Conservation (phyloP, 2,113 vertebrate genomes). For the Marmota flaviventris region DNA sequence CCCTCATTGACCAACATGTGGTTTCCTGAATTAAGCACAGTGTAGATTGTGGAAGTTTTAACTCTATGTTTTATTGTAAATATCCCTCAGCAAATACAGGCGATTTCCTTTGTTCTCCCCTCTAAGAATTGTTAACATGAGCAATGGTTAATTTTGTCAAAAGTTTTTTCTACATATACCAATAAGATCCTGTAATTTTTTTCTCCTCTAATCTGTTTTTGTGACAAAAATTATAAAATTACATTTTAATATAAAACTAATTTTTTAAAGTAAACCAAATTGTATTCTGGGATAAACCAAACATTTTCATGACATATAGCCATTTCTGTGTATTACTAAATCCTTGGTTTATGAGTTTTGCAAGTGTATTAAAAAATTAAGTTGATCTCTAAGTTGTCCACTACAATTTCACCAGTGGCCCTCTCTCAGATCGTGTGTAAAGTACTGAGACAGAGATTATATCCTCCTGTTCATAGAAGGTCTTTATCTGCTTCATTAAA, state of each 20-base stretch:
- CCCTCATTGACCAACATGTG: fast-evolving
- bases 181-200: background rate
- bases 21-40: too few relatives aligned
- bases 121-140: background rate
- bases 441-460: background rate
- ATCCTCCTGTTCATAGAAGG: too few relatives aligned
- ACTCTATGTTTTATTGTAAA: background rate
- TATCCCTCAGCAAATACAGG: background rate
- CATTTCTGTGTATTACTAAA: background rate
- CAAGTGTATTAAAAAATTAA: background rate
- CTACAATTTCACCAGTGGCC: background rate
- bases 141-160: background rate
- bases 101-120: background rate
- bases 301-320: background rate
- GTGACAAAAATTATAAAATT: background rate
- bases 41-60: background rate
- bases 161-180: background rate
- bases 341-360: constrained; percentile 5
- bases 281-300: background rate
- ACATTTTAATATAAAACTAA: too few relatives aligned
- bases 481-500: too few relatives aligned
- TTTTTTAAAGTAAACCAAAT: background rate
- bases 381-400: background rate
- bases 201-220: background rate
- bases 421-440: background rate